These are phyloP conservation scores for Clinocottus analis DNA, from an alignment of 2,113 vertebrate species.

Conservation along the genomic window DNA sequence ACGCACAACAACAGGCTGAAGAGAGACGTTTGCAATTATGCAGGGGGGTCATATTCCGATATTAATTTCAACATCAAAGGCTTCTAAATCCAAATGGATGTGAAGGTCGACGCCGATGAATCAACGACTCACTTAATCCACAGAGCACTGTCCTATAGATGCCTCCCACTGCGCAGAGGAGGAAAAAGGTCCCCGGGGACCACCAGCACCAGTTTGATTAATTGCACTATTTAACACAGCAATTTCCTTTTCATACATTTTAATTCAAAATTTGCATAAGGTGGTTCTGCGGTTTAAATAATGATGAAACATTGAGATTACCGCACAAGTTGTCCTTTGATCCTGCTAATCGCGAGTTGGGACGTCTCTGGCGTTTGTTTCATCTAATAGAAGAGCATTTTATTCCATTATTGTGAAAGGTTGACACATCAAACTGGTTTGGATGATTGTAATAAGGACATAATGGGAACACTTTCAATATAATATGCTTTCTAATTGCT, in stretches of 20 bases:
- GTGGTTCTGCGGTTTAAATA: constrained; percentile 21
- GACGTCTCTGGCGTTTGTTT: background rate
- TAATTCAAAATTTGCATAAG: constrained; percentile 34
- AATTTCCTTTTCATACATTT: constrained; percentile 59
- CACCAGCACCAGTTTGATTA: constrained; percentile 57
- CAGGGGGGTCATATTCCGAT: constrained; percentile 16
- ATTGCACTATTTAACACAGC: constrained; percentile 52
- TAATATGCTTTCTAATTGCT: background rate
- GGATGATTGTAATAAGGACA: background rate
- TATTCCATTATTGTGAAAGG: background rate
- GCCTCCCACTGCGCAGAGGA: constrained; percentile 33
- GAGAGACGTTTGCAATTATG: background rate
- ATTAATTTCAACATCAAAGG: constrained; percentile 44
- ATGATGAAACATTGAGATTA: constrained; percentile 22
- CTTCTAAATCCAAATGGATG: constrained; percentile 49
- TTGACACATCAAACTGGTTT: background rate
- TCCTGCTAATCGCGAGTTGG: background rate
- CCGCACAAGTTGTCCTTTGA: constrained; percentile 7
- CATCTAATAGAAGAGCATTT: background rate
- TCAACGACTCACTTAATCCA: constrained; percentile 50
- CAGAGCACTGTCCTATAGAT: constrained; percentile 14
- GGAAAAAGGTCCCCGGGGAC: constrained; percentile 19
- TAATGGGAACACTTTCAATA: constrained; percentile 2
- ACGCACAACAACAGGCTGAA: background rate
- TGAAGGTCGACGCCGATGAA: constrained; percentile 51